Conservation (phyloP, 64 coral and sea anemone genomes). For the Pocillopora verrucosa region DNA sequence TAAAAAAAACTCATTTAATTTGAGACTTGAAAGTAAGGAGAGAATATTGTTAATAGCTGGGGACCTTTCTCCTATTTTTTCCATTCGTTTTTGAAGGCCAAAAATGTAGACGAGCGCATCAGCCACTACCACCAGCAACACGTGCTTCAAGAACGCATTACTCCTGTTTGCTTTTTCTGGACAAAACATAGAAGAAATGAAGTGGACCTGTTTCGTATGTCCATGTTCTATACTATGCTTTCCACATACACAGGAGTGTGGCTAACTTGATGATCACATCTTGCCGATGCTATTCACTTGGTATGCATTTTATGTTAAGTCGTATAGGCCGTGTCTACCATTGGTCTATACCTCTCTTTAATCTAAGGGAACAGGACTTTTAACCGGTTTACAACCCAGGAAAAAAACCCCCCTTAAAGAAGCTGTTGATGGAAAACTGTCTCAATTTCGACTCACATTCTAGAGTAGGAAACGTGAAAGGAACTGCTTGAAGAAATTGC, state of each 20-base stretch:
- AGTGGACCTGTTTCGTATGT: background rate
- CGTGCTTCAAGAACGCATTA: constrained; percentile 2
- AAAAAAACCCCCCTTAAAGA: no score
- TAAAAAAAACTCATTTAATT: background rate
- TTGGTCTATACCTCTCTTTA: background rate
- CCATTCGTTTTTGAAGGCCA: background rate
- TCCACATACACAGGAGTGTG: background rate
- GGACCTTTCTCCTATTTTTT: background rate
- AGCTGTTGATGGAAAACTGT: no score
- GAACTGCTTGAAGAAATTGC: background rate
- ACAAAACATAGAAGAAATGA: background rate
- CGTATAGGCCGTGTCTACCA: background rate
- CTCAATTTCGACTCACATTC: no score
- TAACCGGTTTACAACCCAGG: background rate
- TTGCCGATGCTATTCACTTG: background rate
- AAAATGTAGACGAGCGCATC: background rate
- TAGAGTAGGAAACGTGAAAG: no score
- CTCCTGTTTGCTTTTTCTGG: background rate
- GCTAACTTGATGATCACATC: background rate
- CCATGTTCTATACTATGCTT: background rate
- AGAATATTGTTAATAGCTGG: background rate
- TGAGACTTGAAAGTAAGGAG: background rate
- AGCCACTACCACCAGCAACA: constrained; percentile 10
- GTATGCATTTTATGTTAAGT: background rate
- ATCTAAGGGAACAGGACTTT: background rate